Evolutionary conservation across 2,888 invertebrate genomes (phyloP), one percentile per base, ranked within the genome.

Genomic region (Brachylomia viminalis): DNA sequence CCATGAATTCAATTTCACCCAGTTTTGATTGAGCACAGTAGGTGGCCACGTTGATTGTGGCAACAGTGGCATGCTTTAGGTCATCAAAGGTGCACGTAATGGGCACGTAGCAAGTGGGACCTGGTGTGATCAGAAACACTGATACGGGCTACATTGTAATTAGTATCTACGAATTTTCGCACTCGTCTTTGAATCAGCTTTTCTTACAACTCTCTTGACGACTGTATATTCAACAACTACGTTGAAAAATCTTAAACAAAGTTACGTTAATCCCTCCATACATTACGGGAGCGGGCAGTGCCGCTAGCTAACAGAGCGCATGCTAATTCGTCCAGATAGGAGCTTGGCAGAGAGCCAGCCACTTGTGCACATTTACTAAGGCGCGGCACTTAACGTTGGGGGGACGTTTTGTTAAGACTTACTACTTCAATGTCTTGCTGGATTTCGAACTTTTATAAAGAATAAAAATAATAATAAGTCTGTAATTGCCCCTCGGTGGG

Each of bases 241-340:
- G 27, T n/a, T 58, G 8, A 80, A 73, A 66, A 49, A 56, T 54
- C 15, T 72, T 42, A 70, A 73, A 62, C 58, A 66, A 68, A 65
- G 30, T 47, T 70, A 82, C 72, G 71, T 52, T 71, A 78, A 78
- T 78, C 61, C n/a, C 52, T 61, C 30, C 42, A 30, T 64, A n/a
- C 52, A 56, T 67, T 59, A 62, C 13, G 54, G 58, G 68, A 54
- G 68, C 73, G 78, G 65, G 56, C 75, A 75, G 69, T 66, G 49
- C 33, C 56, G 72, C 65, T 64, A 61, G 72, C 45, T 72, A 66
- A 33, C 58, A 65, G 20, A 56, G 82, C 72, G 76, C 78, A 82
- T 86, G 82, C 77, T 84, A 82, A 86, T 82, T 82, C 77, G 77
- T 82, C 75, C 56, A 59, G 86, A 82, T 82, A 86, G 78, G 81